Evolutionary conservation across 2,113 vertebrate species (phyloP).

Genomic region (Prunella himalayana): DNA sequence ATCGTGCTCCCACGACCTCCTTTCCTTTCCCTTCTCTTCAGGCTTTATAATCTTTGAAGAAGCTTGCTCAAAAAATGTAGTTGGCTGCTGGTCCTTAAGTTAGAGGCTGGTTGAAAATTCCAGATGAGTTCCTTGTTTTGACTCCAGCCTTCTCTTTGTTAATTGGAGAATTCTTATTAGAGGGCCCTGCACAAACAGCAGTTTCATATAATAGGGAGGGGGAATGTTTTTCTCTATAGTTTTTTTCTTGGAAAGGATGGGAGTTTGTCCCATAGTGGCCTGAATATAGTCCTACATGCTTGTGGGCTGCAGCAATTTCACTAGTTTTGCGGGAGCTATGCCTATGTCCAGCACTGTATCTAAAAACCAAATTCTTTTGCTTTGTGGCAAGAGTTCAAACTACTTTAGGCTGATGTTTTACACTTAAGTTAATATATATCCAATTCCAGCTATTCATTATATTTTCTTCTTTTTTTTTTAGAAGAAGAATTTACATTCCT

Average conservation of each 20-base stretch:
- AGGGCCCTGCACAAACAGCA: background rate
- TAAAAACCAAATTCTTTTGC: background rate
- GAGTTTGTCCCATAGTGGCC: background rate
- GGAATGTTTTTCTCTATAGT: background rate
- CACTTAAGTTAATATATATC: background rate
- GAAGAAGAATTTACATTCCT: background rate
- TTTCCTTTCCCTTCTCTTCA: background rate
- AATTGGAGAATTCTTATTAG: background rate
- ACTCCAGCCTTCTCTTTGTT: background rate
- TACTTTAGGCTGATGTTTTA: background rate
- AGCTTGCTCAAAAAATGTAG: background rate
- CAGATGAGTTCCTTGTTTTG: background rate
- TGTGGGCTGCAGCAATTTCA: background rate
- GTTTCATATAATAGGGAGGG: background rate
- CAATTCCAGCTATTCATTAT: background rate
- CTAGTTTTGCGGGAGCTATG: background rate
- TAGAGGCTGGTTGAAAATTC: background rate
- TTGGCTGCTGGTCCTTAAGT: background rate
- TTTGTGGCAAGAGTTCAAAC: background rate
- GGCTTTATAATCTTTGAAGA: background rate
- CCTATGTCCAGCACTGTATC: background rate
- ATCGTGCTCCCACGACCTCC: rapidly evolving
- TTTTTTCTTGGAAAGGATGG: background rate
- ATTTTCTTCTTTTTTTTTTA: background rate
- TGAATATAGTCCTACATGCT: rapidly evolving